Evolutionary conservation across 2,888 invertebrate species (phyloP), one percentile per base, ranked within the genome.

Genomic region (Brenthis hecate): DNA sequence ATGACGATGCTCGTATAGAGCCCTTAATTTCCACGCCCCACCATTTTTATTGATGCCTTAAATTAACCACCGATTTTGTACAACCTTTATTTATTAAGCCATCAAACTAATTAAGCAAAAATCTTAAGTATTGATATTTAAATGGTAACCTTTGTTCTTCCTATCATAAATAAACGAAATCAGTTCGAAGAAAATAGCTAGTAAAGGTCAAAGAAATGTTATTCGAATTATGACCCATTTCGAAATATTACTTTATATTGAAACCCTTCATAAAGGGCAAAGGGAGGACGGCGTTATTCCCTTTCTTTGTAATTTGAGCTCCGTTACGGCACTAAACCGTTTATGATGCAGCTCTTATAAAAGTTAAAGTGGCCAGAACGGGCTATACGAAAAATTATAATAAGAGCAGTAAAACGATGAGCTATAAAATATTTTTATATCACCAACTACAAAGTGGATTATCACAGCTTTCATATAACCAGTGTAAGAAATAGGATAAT

Each of bases 21-120:
- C 82, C 90, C 91, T 91, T 91, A 89, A 92, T 92, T 92, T 89
- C 86, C 87, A 88, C 90, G 87, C 88, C 89, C 88, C 85, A 86
- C 87, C 84, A 90, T 90, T 92, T 91, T 91, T 92, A 91, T 91
- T 91, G 87, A 89, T 87, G 86, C 87, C 84, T 85, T 86, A 86
- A 87, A 91, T 88, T 87, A 83, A 85, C 85, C 81, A 78, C 83
- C 86, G 85, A 62, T 65, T 65, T 61, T n/a, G 53, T 19, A 14
- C 28, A 23, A 62, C 32, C 61, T 54, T 54, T 60, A 60, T 60
- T 66, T 66, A 66, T 60, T 51, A 6, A 66, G 5, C 3, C 3
- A 62, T 62, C 51, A 62, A 57, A 68, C 56, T 68, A 70, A 50
- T 32, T 16, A 62, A 53, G 66, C 55, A 61, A 69, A 68, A 69